Conservation (phyloP, 37 sponge, comb jelly and placozoan species). For the Axinella damicornis region DNA sequence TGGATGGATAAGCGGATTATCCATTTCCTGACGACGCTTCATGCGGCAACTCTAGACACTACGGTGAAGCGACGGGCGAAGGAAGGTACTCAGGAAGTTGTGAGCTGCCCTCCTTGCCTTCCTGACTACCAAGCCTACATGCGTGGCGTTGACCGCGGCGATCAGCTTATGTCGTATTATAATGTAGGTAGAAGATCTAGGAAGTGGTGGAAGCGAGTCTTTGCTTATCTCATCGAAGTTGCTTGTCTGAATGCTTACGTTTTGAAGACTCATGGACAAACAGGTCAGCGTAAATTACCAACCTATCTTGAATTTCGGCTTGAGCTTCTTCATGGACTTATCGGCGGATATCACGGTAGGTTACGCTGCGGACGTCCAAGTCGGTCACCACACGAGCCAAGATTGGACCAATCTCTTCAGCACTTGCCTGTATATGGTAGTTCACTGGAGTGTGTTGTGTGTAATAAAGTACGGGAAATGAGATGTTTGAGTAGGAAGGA, state of each 20-base stretch:
- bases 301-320: conserved; percentile 10
- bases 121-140: conserved; percentile 50
- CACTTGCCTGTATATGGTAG: too few relatives aligned
- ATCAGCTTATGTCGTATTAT: conserved; percentile 48
- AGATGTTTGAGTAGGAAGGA: too few relatives aligned
- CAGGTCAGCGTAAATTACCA: neutral
- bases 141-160: conserved; percentile 52
- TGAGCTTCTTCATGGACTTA: conserved; percentile 20
- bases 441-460: too few relatives aligned
- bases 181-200: conserved; percentile 31
- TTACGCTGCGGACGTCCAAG: too few relatives aligned
- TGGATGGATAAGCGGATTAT: conserved; percentile 48
- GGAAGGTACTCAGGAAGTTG: neutral
- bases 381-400: too few relatives aligned
- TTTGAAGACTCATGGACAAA: conserved; percentile 2
- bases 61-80: neutral
- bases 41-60: neutral
- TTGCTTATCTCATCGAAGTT: conserved; percentile 23
- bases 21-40: conserved; percentile 44
- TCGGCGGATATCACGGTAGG: too few relatives aligned
- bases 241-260: conserved; percentile 49
- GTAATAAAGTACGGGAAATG: too few relatives aligned
- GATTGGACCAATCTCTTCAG: too few relatives aligned
- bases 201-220: conserved; percentile 61
- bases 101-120: conserved; percentile 35